phyloP scores from a whole-genome alignment of 2,113 vertebrate genomes.

The Psittacula cyanocephala region DNA sequence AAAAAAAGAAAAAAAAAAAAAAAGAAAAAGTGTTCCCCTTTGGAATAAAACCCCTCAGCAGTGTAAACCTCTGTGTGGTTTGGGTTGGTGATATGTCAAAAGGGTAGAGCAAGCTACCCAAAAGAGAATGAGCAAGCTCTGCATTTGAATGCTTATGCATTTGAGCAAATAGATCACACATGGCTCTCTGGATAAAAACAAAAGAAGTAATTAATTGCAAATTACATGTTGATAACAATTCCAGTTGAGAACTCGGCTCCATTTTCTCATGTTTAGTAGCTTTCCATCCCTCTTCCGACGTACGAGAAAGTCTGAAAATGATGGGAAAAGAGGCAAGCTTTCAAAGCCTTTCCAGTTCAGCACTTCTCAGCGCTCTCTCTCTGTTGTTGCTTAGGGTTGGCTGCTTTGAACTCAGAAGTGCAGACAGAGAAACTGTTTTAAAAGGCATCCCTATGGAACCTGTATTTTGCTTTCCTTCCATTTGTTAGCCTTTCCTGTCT shows the following conservation, averaged over 20 bases:
- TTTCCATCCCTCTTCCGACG: constrained; percentile 74
- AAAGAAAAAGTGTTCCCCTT: not conserved
- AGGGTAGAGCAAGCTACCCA: not conserved
- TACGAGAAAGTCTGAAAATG: not conserved
- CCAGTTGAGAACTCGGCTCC: not conserved
- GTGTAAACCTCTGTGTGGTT: not conserved
- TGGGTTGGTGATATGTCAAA: not conserved
- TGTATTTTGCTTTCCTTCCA: not conserved
- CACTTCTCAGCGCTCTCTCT: not conserved
- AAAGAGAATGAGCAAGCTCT: not conserved
- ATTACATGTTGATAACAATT: constrained; percentile 43
- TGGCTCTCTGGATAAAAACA: constrained; percentile 41
- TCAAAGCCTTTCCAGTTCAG: not conserved
- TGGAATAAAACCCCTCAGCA: not conserved
- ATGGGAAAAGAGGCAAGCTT: not conserved
- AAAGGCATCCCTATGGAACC: not conserved
- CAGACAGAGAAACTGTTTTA: not conserved
- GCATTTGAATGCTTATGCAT: not conserved
- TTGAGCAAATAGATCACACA: constrained; percentile 44
- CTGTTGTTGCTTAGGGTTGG: not conserved
- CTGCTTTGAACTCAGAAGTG: not conserved
- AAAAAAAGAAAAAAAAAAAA: no score
- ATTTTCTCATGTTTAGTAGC: constrained; percentile 40
- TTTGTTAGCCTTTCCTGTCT: not conserved
- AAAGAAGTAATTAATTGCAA: constrained; percentile 65